A percentile compares a stretch with the other conserved stretches of the same genome.
Evolutionary conservation across 2,797 vertebrate genomes (phyloP).

Genomic region (Phoeniculus purpureus): DNA sequence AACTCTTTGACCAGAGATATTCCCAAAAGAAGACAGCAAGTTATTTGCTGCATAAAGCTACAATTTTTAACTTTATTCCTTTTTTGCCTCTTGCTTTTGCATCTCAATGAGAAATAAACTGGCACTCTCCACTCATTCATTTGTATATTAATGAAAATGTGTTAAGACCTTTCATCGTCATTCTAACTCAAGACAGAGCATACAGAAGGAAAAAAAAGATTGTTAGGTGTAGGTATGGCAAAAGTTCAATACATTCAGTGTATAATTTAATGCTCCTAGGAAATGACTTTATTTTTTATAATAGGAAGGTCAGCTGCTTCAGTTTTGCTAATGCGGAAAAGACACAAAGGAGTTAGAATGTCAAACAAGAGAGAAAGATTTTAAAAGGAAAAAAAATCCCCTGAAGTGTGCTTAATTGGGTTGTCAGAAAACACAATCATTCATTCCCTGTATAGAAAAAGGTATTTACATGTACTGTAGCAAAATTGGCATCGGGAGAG

Average conservation of each 20-base stretch:
- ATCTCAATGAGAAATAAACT: neutral
- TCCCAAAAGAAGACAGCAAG: neutral
- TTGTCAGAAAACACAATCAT: neutral
- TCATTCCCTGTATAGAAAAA: neutral
- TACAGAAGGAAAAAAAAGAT: neutral
- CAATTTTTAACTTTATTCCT: neutral
- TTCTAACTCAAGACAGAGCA: neutral
- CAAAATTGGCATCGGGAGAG: neutral
- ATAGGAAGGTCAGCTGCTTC: constrained; percentile 4
- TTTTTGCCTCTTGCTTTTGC: neutral
- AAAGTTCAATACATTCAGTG: constrained; percentile 29
- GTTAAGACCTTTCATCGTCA: constrained; percentile 17
- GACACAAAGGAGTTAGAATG: neutral
- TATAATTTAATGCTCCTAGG: constrained; percentile 48
- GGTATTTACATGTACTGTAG: neutral
- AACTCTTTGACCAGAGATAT: neutral
- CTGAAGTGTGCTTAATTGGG: neutral
- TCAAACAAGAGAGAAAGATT: neutral
- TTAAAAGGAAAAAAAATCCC: neutral
- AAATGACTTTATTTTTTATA: constrained; percentile 9
- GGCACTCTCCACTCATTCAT: neutral
- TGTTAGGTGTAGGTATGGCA: neutral
- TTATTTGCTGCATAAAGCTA: neutral
- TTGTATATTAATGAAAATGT: constrained; percentile 37
- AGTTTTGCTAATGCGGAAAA: constrained; percentile 12